Evolutionary conservation across 2,113 vertebrate species (phyloP), one percentile per base, ranked within the genome.

Genomic region (Tapirus terrestris): DNA sequence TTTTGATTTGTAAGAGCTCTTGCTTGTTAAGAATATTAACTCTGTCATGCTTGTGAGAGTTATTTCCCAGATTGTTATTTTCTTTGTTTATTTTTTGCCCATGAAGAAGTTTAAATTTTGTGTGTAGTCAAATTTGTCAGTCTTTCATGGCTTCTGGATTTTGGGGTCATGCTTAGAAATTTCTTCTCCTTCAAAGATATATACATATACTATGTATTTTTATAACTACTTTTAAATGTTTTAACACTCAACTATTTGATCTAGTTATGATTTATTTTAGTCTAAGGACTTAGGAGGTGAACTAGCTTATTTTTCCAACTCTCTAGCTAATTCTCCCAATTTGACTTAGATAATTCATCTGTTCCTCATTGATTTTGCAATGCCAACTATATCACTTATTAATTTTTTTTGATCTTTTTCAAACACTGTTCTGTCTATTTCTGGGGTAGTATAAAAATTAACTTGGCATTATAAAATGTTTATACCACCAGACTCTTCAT

Each of bases 51-150:
- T 75, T 56, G 14, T 14, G 51, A 65, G 23, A 43, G 7, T 48
- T 90, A 53, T 87, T 91, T 91, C 8, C 18, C 2, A 43, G 58
- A 90, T 76, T 82, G 6, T 89, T 58, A 31, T 82, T 91, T 86
- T 76, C 36, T 58, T 73, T 95, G 36, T 79, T 53, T 88, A 43
- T 56, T 58, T 70, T 63, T 93, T 89, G 70, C 29, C 27, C 63
- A 56, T 8, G 68, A 91, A 65, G 63, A 97, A 94, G 39, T 75
- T 92, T 89, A 83, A 79, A 25, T 73, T 82, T 94, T 83, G 12
- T 60, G 21, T 84, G 25, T 56, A 79, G 39, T 72, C 72, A 89
- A 58, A 77, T 72, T 51, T 60, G n/a, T 48, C 16, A 39, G 13
- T 79, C 14, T 58, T 60, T 95, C 29, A 65, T 12, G 25, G 67